Evolutionary conservation across 2,113 vertebrate species (phyloP), one percentile per base, ranked within the genome.

Genomic region (Bos javanicus): DNA sequence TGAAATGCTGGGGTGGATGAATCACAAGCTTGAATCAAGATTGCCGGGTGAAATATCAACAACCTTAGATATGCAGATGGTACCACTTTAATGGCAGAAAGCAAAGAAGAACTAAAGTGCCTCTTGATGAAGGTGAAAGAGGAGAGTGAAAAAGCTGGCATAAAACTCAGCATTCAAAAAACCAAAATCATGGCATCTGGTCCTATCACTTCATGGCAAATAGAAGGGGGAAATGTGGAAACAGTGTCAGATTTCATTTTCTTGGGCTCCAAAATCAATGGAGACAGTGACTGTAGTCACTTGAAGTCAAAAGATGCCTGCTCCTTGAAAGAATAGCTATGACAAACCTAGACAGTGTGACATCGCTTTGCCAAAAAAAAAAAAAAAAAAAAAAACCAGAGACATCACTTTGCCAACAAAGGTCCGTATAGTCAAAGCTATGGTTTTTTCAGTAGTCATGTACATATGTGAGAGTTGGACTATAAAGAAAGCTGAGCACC

Each of bases 221-320:
- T 36, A 71, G 62, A 67, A 6, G 17, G 64, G 9, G 9, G 8
- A 71, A 71, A 71, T 71, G 9, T 71, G 17, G 17, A 71, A 71
- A 71, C 9, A 71, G 33, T 71, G n/a, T 71, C 64, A 71, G n/a
- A 36, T 71, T 71, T 71, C 17, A 36, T 36, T 71, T 36, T 71
- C n/a, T 36, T 71, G 4, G 64, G 64, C 64, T 71, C 64, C n/a
- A 71, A 36, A 36, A 71, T 71, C n/a, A 71, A 21, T 36, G 64
- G n/a, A n/a, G 64, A 71, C 2, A 0, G 1, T 11, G 64, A 36
- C n/a, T 36, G 4, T 10, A 36, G 17, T 9, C 43, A 46, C n/a
- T 36, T 21, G 17, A 71, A 36, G 33, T 36, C 64, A 71, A 36
- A 67, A 71, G 64, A 36, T 6, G 9, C 64, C 36, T 21, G 17